A percentile compares a stretch with the other conserved stretches of the same genome.
phyloP scores from a whole-genome alignment of 2,888 invertebrate species.

The Dolichopus griseipennis region DNA sequence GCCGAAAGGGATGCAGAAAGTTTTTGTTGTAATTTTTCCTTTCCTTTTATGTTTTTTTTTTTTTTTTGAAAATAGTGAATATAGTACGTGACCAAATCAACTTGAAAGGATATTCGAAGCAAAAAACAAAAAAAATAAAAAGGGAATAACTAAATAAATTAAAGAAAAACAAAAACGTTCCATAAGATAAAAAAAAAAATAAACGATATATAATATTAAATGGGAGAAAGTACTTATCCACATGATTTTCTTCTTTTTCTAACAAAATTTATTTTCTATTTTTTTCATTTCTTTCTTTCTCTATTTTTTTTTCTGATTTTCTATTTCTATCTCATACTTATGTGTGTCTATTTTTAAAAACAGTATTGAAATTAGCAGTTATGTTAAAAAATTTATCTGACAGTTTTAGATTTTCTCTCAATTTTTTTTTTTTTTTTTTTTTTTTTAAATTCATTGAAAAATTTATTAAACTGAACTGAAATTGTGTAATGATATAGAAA shows the following conservation, averaged over 20 bases:
- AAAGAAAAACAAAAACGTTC: no score
- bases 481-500: not conserved
- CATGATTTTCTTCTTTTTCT: slow-evolving; percentile 4
- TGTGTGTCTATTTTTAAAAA: not conserved
- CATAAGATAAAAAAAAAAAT: no score
- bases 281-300: not conserved
- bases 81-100: slow-evolving; percentile 11
- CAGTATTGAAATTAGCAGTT: slow-evolving; percentile 3
- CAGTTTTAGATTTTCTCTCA: no score
- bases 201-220: not conserved
- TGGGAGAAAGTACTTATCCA: slow-evolving; percentile 8
- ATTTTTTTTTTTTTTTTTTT: not conserved
- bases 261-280: not conserved
- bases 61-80: slow-evolving; percentile 7
- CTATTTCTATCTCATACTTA: not conserved
- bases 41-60: not conserved
- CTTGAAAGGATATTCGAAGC: slow-evolving; percentile 8
- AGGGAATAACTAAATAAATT: not conserved
- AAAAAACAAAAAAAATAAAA: not conserved
- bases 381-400: not conserved
- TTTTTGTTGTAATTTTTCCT: not conserved
- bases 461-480: not conserved
- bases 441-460: not conserved
- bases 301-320: not conserved
- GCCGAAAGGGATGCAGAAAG: slow-evolving; percentile 1